Base-by-base conservation (phyloP, 2,797 vertebrate species). In the Chloroceryle inda region DNA sequence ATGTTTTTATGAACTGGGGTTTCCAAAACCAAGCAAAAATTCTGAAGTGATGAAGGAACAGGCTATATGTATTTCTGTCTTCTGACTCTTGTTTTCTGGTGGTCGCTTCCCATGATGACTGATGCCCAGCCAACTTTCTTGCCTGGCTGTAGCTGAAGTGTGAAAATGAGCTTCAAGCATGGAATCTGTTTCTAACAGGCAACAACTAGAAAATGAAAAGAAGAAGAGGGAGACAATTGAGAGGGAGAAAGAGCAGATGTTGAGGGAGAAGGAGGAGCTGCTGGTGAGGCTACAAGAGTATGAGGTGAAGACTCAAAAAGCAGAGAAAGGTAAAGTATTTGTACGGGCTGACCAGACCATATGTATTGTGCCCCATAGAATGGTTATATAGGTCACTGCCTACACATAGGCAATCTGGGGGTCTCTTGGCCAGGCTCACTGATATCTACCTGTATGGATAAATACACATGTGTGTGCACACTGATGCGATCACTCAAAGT, bases 201-300 rank as follows among this genome's bases (percentile, higher is more conserved):
- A 99, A 89, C 99, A 99, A 96, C 96, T 99, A 96, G 99, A 99
- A 95, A 98, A 97, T 1, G 99, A 99, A 97, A 99, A 99, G 98
- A 99, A 99, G 97, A 99, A 95, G 95, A 98, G 99, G 38, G 99
- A 99, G 93, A 98, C 97, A 5, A 98, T 99, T 7, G 99, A 99
- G 97, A 98, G 88, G 19, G 99, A 99, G 94, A 99, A 99, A 85
- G 99, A 99, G 64, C 98, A 99, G 98, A 99, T 99, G 98, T 97
- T 99, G 97, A 97, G 82, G 50, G 99, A 99, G 97, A 99, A 99
- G 97, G 98, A 99, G 88, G 98, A 99, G 37, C 98, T 99, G 92
- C 98, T 99, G 98, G 91, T 98, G 93, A 98, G 98, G 92, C 98
- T 99, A 53, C 98, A 98, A 87, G 98, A 99, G 88, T 99, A 98